Evolutionary conservation across 1,140 invertebrate species (phyloP).

Genomic region (Solenopsis invicta): DNA sequence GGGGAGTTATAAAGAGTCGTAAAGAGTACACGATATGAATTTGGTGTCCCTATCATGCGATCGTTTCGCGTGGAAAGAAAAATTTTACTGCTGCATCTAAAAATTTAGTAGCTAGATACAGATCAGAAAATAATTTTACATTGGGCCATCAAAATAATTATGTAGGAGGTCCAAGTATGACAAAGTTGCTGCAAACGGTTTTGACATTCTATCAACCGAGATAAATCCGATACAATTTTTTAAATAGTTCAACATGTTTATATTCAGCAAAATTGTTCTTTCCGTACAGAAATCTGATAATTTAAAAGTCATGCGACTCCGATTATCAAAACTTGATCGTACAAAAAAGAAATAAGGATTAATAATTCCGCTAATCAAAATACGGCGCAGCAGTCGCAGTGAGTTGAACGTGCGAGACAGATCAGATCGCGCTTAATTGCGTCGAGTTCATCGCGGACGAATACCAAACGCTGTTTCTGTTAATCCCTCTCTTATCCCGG

Average conservation of each 20-base stretch:
- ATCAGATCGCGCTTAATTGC: conserved; percentile 18
- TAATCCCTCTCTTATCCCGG: conserved; percentile 44
- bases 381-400: not conserved
- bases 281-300: not conserved
- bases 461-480: conserved; percentile 32
- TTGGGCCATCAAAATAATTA: no score
- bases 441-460: not conserved
- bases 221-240: no score
- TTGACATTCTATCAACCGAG: no score
- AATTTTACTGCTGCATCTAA: no score
- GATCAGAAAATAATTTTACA: no score
- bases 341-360: not conserved
- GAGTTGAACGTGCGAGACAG: not conserved
- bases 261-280: no score
- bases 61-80: not conserved
- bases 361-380: conserved; percentile 10
- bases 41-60: not conserved
- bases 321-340: not conserved
- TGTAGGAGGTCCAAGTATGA: no score
- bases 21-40: not conserved
- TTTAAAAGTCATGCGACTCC: not conserved
- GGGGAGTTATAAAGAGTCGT: not conserved
- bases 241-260: no score
- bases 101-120: no score
- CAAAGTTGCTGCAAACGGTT: no score